These are phyloP conservation scores for Clanis bilineata DNA, from an alignment of 2,888 invertebrate genomes.

Conservation along the genomic window DNA sequence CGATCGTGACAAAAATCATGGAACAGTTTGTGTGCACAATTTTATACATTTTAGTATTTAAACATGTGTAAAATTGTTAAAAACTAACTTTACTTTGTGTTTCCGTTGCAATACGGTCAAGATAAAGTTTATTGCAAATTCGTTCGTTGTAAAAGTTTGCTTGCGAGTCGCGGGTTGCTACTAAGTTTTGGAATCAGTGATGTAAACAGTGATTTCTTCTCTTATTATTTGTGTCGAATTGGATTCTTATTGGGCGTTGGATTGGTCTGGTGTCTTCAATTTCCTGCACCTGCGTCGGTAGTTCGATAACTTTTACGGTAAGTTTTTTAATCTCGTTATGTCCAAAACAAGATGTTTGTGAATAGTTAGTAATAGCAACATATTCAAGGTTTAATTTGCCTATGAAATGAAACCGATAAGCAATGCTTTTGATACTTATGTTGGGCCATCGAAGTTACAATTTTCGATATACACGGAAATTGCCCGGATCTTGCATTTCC, in stretches of 20 bases:
- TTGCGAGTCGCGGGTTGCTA: constrained; percentile 22
- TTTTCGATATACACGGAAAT: too few relatives aligned
- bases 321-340: too few relatives aligned
- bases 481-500: too few relatives aligned
- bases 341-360: too few relatives aligned
- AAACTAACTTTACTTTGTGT: constrained; percentile 29
- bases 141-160: constrained; percentile 31
- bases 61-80: constrained; percentile 32
- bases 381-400: too few relatives aligned
- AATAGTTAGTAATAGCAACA: too few relatives aligned
- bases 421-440: too few relatives aligned
- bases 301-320: constrained; percentile 9
- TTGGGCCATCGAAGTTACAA: too few relatives aligned
- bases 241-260: constrained; percentile 52
- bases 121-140: constrained; percentile 46
- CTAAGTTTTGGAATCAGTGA: constrained; percentile 35
- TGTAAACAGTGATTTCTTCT: constrained; percentile 44
- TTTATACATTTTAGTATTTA: constrained; percentile 33
- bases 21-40: constrained; percentile 39
- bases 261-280: constrained; percentile 22
- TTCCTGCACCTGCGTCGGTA: neutral
- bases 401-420: too few relatives aligned
- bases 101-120: constrained; percentile 26
- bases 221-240: constrained; percentile 46
- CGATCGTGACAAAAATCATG: constrained; percentile 55